These are phyloP conservation scores for Tiaroga cobitis DNA, from an alignment of 2,797 vertebrate genomes.

Conservation along the genomic window DNA sequence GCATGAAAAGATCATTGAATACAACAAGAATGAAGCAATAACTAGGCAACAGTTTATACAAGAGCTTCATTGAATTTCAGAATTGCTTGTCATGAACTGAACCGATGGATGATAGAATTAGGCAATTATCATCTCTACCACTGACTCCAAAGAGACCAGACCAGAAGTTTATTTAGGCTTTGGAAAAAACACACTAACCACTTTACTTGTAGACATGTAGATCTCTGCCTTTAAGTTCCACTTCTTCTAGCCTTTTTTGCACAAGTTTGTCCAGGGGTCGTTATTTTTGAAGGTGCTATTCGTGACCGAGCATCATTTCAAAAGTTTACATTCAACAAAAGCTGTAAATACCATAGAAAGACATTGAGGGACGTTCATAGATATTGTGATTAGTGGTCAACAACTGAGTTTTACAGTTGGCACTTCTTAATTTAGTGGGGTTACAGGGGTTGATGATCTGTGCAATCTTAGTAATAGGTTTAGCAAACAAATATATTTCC, in stretches of 20 bases:
- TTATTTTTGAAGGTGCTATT: not conserved
- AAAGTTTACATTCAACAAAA: no score
- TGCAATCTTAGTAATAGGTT: not conserved
- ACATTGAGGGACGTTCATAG: not conserved
- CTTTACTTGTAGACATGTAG: not conserved
- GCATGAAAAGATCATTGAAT: slow-evolving; percentile 23
- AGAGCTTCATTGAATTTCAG: not conserved
- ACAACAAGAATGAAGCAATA: slow-evolving; percentile 12
- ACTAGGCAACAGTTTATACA: slow-evolving; percentile 11
- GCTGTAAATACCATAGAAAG: not conserved
- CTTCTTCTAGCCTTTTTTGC: not conserved
- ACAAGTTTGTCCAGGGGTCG: not conserved
- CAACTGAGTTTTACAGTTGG: not conserved
- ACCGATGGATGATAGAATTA: not conserved
- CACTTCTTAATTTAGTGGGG: not conserved
- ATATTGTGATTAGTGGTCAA: not conserved
- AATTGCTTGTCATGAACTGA: not conserved
- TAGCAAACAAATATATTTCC: not conserved
- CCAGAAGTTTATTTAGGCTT: not conserved
- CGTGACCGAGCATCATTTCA: not conserved
- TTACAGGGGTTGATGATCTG: not conserved
- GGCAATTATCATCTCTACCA: not conserved
- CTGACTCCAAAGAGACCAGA: not conserved
- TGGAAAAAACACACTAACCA: not conserved
- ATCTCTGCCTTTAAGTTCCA: not conserved